phyloP scores from a whole-genome alignment of 53 echinoderm and acorn worm species.

The Echinometra lucunter region DNA sequence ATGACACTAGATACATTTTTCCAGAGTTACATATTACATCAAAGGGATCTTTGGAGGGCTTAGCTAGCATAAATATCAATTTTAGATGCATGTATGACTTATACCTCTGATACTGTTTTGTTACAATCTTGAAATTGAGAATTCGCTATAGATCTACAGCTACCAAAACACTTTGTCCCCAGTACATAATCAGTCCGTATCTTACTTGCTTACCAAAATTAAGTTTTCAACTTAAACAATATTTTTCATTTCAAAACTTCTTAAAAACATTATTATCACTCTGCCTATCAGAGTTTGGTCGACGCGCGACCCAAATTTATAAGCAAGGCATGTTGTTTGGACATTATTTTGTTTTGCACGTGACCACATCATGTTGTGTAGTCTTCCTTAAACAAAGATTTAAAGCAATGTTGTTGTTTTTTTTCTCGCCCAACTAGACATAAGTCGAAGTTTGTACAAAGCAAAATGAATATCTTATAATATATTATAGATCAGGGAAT shows the following conservation, averaged over 20 bases:
- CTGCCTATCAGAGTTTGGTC: background rate
- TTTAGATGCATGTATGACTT: background rate
- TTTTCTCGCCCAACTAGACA: background rate
- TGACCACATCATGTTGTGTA: conserved; percentile 9
- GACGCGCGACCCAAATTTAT: background rate
- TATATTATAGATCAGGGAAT: conserved; percentile 2
- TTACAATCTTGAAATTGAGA: background rate
- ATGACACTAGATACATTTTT: background rate
- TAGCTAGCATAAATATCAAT: background rate
- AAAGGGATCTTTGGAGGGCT: background rate
- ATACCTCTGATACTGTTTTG: background rate
- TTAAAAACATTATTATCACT: background rate
- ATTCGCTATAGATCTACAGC: background rate
- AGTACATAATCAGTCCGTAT: background rate
- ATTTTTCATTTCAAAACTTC: background rate
- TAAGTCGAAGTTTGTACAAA: background rate
- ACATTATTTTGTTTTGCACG: background rate
- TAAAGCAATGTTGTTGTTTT: background rate
- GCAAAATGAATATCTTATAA: background rate
- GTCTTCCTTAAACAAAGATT: conserved; percentile 1
- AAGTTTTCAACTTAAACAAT: background rate
- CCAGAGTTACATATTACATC: background rate
- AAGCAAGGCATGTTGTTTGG: background rate
- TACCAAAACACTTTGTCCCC: background rate
- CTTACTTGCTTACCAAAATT: background rate